Evolutionary conservation across 2,888 invertebrate genomes (phyloP).

Genomic region (Diabrotica balteata): DNA sequence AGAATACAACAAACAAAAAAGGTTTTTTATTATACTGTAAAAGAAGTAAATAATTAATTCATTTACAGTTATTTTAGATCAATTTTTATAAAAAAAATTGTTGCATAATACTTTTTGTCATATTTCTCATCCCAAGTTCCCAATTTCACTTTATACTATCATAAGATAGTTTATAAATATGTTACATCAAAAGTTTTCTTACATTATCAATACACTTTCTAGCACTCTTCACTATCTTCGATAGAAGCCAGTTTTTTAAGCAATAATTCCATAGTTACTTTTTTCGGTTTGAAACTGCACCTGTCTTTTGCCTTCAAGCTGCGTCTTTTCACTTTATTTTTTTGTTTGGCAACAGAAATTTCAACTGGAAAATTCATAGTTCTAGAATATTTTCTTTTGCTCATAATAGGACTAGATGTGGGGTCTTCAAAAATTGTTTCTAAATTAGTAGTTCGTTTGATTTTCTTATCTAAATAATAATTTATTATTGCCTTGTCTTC

Average conservation of each 20-base stretch:
- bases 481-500: constrained; percentile 10
- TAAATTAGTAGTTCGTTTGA: constrained; percentile 9
- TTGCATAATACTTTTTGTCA: no score
- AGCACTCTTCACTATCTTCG: constrained; percentile 3
- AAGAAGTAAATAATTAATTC: no score
- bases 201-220: not conserved
- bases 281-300: constrained; percentile 1
- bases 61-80: no score
- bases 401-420: not conserved
- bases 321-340: constrained; percentile 7
- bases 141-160: no score
- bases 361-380: constrained; percentile 3
- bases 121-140: no score
- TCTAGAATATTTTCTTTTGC: constrained; percentile 8
- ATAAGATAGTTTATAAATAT: no score
- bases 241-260: constrained; percentile 7
- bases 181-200: not conserved
- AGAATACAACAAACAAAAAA: no score
- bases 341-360: constrained; percentile 1
- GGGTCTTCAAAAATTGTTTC: constrained; percentile 24
- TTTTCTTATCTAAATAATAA: constrained; percentile 24
- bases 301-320: constrained; percentile 10
- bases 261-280: constrained; percentile 3
- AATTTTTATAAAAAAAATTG: no score
- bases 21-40: no score